These are phyloP conservation scores for Bos indicus DNA, from an alignment of 2,113 vertebrate species.

Conservation along the genomic window DNA sequence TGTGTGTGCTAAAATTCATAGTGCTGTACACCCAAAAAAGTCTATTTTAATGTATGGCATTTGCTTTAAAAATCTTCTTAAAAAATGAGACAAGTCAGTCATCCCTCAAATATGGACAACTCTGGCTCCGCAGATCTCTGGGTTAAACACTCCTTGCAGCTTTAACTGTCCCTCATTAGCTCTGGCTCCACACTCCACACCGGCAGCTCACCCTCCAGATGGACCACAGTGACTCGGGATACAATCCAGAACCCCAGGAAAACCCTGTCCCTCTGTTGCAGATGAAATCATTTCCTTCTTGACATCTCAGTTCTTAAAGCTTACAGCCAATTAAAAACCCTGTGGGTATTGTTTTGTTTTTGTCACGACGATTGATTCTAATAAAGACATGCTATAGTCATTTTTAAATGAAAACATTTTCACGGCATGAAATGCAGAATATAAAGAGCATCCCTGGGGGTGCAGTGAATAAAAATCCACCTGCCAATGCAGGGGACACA, in stretches of 20 bases:
- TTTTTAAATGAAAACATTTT: conserved; percentile 10
- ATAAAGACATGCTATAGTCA: background rate
- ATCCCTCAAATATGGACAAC: background rate
- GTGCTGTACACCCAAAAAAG: background rate
- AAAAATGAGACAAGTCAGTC: background rate
- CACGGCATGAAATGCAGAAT: background rate
- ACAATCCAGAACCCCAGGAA: background rate
- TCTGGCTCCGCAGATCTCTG: background rate
- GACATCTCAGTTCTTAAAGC: background rate
- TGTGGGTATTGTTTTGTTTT: background rate
- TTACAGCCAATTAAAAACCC: background rate
- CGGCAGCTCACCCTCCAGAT: background rate
- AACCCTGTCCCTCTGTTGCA: background rate
- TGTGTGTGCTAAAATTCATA: background rate
- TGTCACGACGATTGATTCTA: background rate
- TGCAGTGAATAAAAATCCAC: background rate
- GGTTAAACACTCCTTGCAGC: background rate
- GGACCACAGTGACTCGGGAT: background rate
- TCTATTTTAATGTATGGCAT: background rate
- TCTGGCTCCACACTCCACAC: background rate
- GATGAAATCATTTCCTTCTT: background rate
- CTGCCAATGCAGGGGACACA: background rate
- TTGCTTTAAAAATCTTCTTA: background rate
- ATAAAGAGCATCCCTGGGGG: background rate
- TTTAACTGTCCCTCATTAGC: background rate